Evolutionary conservation across 37 sponge, comb jelly and placozoan species (phyloP), one percentile per base, ranked within the genome.

Genomic region (Crambe crambe): DNA sequence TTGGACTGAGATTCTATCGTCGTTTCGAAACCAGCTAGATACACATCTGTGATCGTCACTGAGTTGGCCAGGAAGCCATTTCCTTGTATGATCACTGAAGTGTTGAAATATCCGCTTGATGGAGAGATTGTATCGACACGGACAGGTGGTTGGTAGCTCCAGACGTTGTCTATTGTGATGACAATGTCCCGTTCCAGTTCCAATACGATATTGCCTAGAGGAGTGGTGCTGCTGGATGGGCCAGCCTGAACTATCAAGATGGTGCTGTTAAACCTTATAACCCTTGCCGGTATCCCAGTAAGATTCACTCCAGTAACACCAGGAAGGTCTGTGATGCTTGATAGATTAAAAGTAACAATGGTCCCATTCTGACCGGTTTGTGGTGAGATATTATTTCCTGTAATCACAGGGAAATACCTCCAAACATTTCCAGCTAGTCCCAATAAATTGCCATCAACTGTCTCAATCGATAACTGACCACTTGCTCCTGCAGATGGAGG

Each of bases 301-400:
- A 88, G 42, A 26, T 21, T 22, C 23, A 88, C 79, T n/a, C 26
- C 21, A 5, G 56, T 34, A 21, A 86, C 56, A 31, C 22, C 34
- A 20, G 43, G 64, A 8, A 42, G 22, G 22, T 0, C 0, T 4
- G 58, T n/a, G 0, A 82, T 41, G 31, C 68, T 26, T 25, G 72
- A 25, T 2, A 82, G 41, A 20, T 76, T 56, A 30, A 93, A 89
- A 1, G 44, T 57, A 22, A 93, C 94, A 0, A 66, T 0, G 0
- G 94, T 89, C 22, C 94, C 94, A 30, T 85, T 86, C 31, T 86
- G 80, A 1, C 94, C 94, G 1, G 77, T 65, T 5, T 23, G 43
- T 0, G 94, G 94, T 23, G 47, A 65, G 8, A 93, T 83, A 37
- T 65, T 41, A 37, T 32, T 22, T 1, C 58, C 47, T 18, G 54